phyloP scores from a whole-genome alignment of 2,113 vertebrate species.

The Leuciscus idus region DNA sequence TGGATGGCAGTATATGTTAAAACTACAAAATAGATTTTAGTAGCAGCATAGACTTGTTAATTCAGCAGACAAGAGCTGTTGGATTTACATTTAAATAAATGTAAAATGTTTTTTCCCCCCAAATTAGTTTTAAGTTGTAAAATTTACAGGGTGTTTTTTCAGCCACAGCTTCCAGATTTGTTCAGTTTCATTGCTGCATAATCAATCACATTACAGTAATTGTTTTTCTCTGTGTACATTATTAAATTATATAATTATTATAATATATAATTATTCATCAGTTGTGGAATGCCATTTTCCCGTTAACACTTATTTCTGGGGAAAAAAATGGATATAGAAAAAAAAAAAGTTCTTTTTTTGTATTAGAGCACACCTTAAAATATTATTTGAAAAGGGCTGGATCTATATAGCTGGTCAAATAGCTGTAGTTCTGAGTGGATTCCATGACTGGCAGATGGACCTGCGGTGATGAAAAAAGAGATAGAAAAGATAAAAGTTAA shows the following conservation, averaged over 20 bases:
- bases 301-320: background rate
- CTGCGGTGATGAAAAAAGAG: conserved; percentile 2
- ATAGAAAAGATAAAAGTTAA: background rate
- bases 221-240: background rate
- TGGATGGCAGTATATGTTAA: too few relatives aligned
- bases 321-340: background rate
- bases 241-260: background rate
- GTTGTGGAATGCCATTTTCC: background rate
- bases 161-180: too few relatives aligned
- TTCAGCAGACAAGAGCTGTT: too few relatives aligned
- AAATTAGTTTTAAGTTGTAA: too few relatives aligned
- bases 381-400: background rate
- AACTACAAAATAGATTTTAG: too few relatives aligned
- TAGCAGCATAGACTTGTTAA: too few relatives aligned
- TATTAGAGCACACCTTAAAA: background rate
- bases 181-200: background rate
- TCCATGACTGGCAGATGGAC: background rate
- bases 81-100: too few relatives aligned
- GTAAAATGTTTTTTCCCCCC: too few relatives aligned
- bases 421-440: background rate
- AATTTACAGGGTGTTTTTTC: too few relatives aligned
- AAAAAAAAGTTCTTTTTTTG: background rate
- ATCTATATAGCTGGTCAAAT: background rate
- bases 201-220: background rate
- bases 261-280: background rate